Evolutionary conservation across 92 coral and sea anemone species (phyloP).

Genomic region (Siderastrea radians): DNA sequence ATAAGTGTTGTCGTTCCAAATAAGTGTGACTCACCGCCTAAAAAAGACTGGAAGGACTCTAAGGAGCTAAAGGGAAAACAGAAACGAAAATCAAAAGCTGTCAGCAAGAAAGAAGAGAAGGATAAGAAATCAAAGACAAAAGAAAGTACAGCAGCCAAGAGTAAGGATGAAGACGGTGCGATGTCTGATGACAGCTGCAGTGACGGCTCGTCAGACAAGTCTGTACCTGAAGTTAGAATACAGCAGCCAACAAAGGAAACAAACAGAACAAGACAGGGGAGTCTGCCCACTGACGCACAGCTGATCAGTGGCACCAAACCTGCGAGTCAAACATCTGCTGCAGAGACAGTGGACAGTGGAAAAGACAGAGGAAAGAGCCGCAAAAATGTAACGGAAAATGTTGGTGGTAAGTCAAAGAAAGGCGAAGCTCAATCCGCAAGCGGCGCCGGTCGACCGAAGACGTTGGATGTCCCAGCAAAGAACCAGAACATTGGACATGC

Average conservation of each 20-base stretch:
- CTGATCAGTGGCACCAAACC: constrained; percentile 32
- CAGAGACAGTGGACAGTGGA: constrained; percentile 37
- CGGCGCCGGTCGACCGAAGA: constrained; percentile 42
- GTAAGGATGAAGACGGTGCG: constrained; percentile 77
- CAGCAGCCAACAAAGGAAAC: constrained; percentile 64
- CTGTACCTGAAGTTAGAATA: constrained; percentile 66
- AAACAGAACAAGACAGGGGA: constrained; percentile 73
- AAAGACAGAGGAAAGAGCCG: constrained; percentile 56
- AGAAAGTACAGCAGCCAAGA: constrained; percentile 52
- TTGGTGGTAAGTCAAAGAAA: constrained; percentile 46
- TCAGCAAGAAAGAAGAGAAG: constrained; percentile 78
- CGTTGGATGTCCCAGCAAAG: constrained; percentile 40
- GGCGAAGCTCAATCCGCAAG: constrained; percentile 43
- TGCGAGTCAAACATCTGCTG: constrained; percentile 13
- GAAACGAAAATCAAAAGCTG: constrained; percentile 79
- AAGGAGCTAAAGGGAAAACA: constrained; percentile 86
- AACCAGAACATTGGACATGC: constrained; percentile 21
- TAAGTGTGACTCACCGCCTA: constrained; percentile 27
- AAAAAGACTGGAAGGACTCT: constrained; percentile 52
- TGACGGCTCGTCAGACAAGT: constrained; percentile 78
- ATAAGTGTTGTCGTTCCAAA: constrained; percentile 35
- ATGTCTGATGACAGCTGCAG: constrained; percentile 85
- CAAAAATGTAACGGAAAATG: constrained; percentile 38
- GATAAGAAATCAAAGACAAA: constrained; percentile 67
- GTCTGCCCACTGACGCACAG: constrained; percentile 69